Base-by-base conservation (phyloP, 2,888 invertebrate genomes). In the Diplolepis rosae region DNA sequence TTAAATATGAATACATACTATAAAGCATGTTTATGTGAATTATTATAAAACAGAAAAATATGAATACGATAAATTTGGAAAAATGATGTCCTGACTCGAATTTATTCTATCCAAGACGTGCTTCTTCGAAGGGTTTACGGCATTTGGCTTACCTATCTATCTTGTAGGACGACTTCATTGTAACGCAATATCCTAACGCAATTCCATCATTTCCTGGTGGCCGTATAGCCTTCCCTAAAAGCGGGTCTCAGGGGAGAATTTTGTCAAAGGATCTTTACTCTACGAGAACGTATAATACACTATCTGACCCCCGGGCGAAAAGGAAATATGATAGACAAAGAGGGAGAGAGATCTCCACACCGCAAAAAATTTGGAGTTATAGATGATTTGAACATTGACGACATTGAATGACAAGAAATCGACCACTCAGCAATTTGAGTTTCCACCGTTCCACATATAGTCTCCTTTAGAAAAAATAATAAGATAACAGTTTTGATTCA, bases 181-280 rank as follows among this genome's bases (percentile, higher is more conserved):
- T 88, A 88, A 88, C 84, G 84, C 82, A 88, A 88, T 88, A 88
- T 88, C 87, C 87, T 88, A 87, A 88, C 87, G 85, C 80, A 77
- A 84, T 88, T 87, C 86, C 83, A 86, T 86, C 83, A 88, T 88
- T 88, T 88, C 88, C 88, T 88, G 85, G 84, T 85, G 84, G 83
- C 83, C 85, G 80, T 83, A 80, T 80, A 84, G 81, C 73, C 80
- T 74, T 82, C 86, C 87, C 84, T 82, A 82, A 84, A n/a, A 85
- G 81, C 82, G 80, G 76, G 77, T 88, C 88, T 84, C 87, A 79
- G 74, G 88, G 85, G 88, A 88, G 83, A 82, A 87, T 88, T 89
- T 88, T 88, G 88, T 89, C 88, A 89, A 88, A 89, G 88, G 87
- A 88, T 88, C 88, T 88, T 87, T 88, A 88, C 88, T 86, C 88